phyloP scores from a whole-genome alignment of 2,797 vertebrate species.

The Acanthis flammea region DNA sequence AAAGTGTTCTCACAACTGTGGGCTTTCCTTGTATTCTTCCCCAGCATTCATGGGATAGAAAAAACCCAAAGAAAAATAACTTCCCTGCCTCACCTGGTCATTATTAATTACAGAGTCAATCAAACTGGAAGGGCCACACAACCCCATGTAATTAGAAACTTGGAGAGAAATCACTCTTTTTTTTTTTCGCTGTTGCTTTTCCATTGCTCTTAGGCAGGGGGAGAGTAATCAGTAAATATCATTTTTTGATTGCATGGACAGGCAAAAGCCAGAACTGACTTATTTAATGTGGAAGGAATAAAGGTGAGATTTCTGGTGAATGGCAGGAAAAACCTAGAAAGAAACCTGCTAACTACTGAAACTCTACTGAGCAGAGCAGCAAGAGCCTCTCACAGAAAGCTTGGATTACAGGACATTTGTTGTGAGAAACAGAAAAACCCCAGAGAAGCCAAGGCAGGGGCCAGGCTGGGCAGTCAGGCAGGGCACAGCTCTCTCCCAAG shows the following conservation, averaged over 20 bases:
- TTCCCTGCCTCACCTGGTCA: background rate
- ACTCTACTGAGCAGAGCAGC: background rate
- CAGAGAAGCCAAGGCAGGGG: background rate
- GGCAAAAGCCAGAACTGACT: background rate
- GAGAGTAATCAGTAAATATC: background rate
- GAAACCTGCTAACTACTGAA: background rate
- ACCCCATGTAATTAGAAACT: background rate
- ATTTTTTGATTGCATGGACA: background rate
- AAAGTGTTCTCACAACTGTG: background rate
- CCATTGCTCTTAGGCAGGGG: background rate
- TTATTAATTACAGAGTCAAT: constrained; percentile 36
- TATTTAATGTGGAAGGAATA: background rate
- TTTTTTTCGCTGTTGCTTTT: background rate
- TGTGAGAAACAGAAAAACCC: background rate
- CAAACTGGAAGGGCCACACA: background rate
- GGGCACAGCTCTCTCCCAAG: background rate
- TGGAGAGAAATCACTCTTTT: background rate
- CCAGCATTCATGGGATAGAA: background rate
- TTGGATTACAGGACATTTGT: background rate
- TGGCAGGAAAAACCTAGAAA: background rate
- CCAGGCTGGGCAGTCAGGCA: background rate
- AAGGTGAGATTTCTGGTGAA: background rate
- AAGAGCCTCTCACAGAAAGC: background rate
- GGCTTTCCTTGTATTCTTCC: background rate
- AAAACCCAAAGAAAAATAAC: background rate